These are phyloP conservation scores for Ypsolopha sequella DNA, from an alignment of 2,888 invertebrate species.

Conservation along the genomic window DNA sequence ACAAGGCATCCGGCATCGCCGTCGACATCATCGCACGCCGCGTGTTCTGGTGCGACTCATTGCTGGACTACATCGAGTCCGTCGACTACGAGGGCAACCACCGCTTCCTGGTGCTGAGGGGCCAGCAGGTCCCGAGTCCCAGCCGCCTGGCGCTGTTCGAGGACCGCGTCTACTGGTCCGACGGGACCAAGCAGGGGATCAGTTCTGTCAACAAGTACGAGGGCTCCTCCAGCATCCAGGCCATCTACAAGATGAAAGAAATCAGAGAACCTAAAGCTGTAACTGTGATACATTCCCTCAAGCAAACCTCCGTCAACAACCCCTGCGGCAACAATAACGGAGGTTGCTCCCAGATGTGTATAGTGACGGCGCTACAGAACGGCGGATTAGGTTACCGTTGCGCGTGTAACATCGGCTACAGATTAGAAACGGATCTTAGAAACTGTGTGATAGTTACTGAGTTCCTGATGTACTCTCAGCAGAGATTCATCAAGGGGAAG, in stretches of 20 bases:
- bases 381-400: slow-evolving; percentile 88
- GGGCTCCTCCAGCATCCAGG: slow-evolving; percentile 82
- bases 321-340: slow-evolving; percentile 92
- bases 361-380: slow-evolving; percentile 82
- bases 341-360: slow-evolving; percentile 94
- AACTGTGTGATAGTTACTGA: slow-evolving; percentile 87
- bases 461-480: slow-evolving; percentile 95
- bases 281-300: slow-evolving; percentile 82
- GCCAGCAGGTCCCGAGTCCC: slow-evolving; percentile 89
- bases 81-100: slow-evolving; percentile 93
- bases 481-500: slow-evolving; percentile 95
- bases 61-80: slow-evolving; percentile 95
- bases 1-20: slow-evolving; percentile 92
- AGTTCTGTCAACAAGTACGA: slow-evolving; percentile 90
- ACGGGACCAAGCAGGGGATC: slow-evolving; percentile 89
- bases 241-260: slow-evolving; percentile 84
- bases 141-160: slow-evolving; percentile 87
- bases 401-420: slow-evolving; percentile 91
- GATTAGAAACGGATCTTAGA: slow-evolving; percentile 78
- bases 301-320: slow-evolving; percentile 81
- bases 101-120: slow-evolving; percentile 83
- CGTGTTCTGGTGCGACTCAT: slow-evolving; percentile 96
- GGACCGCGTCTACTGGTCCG: slow-evolving; percentile 91
- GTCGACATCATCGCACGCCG: slow-evolving; percentile 91
- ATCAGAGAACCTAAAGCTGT: slow-evolving; percentile 87